Evolutionary conservation across 2,797 vertebrate genomes (phyloP).

Genomic region (Characodon lateralis): DNA sequence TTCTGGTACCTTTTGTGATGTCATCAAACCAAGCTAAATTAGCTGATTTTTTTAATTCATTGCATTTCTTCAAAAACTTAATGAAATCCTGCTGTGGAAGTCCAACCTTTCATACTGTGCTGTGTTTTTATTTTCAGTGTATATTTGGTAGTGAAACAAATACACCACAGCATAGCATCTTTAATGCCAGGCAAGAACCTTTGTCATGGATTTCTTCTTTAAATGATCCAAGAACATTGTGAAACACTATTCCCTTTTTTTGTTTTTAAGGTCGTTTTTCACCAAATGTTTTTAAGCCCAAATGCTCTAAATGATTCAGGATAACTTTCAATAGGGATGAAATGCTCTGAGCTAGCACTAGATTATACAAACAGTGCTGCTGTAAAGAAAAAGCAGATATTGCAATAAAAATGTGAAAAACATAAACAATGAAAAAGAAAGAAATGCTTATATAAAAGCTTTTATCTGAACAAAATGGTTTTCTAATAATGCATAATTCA

Average conservation of each 20-base stretch:
- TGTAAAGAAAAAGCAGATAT: background rate
- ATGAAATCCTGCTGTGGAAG: background rate
- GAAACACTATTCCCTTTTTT: background rate
- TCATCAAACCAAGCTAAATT: background rate
- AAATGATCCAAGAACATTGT: slow-evolving; percentile 15
- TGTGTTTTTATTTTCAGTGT: background rate
- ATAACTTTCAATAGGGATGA: slow-evolving; percentile 28
- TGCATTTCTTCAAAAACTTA: background rate
- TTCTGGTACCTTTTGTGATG: background rate
- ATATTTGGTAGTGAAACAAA: background rate
- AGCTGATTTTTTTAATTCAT: background rate
- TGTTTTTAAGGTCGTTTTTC: slow-evolving; percentile 33
- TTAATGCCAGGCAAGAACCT: background rate
- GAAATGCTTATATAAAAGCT: background rate
- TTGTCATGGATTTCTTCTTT: background rate
- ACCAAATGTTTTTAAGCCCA: slow-evolving; percentile 21
- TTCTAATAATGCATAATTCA: slow-evolving; percentile 13
- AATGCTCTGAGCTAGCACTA: slow-evolving; percentile 1
- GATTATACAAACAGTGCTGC: slow-evolving; percentile 20
- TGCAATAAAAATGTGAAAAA: background rate
- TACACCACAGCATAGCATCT: background rate
- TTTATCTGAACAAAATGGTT: slow-evolving; percentile 1
- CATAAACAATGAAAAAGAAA: background rate
- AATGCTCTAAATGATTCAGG: slow-evolving; percentile 62
- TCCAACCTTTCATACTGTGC: too few species aligned